Conservation (phyloP, 2,888 invertebrate genomes). For the Microplitis manilae region DNA sequence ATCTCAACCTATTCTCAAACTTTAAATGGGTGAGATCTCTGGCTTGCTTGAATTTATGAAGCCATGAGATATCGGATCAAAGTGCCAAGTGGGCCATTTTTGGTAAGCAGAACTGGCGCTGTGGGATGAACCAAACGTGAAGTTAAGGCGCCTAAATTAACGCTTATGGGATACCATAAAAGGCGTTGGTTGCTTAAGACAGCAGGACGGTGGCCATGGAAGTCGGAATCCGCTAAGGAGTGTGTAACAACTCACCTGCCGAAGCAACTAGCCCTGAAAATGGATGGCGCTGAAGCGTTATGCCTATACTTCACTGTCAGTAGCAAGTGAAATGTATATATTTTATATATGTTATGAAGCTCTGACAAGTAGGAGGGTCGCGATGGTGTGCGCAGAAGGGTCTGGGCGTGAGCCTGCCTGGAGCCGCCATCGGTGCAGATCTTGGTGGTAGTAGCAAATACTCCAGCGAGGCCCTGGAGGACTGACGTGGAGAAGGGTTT, state of each 20-base stretch:
- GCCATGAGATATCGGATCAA: slow-evolving; percentile 67
- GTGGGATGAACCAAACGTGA: slow-evolving; percentile 58
- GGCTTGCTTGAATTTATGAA: slow-evolving; percentile 75
- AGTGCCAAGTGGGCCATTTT: slow-evolving; percentile 49
- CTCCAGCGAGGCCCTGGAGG: too few species aligned
- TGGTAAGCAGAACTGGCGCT: slow-evolving; percentile 51
- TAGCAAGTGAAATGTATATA: too few species aligned
- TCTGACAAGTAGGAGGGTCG: slow-evolving; percentile 58
- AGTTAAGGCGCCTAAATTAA: slow-evolving; percentile 63
- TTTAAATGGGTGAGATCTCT: slow-evolving; percentile 82
- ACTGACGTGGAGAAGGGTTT: too few species aligned
- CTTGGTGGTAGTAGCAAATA: slow-evolving; percentile 64
- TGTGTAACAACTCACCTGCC: slow-evolving; percentile 78
- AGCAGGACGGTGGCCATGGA: slow-evolving; percentile 84
- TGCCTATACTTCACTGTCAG: slow-evolving; percentile 66
- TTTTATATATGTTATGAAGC: too few species aligned
- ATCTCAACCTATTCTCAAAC: slow-evolving; percentile 83
- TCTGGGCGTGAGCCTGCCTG: slow-evolving; percentile 71
- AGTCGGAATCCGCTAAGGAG: slow-evolving; percentile 77
- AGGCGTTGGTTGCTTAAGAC: slow-evolving; percentile 76
- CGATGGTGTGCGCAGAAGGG: slow-evolving; percentile 73
- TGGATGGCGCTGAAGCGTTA: slow-evolving; percentile 76
- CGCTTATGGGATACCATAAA: slow-evolving; percentile 71
- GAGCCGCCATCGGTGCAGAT: slow-evolving; percentile 65
- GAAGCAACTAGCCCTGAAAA: slow-evolving; percentile 79